Base-by-base conservation (phyloP, 2,113 vertebrate genomes). In the Egretta garzetta region DNA sequence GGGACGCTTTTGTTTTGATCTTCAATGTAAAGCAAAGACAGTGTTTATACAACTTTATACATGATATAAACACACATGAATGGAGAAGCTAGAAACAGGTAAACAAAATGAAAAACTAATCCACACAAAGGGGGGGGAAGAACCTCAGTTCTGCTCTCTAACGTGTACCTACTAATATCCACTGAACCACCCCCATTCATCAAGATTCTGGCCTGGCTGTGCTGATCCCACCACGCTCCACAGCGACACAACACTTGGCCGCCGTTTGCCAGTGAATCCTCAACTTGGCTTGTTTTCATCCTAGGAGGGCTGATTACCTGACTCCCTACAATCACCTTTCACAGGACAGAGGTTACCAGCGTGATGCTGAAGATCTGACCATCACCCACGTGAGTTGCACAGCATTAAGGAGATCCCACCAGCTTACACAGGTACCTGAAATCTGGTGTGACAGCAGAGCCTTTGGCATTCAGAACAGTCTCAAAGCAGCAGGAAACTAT, bases 281-380 rank as follows among this genome's bases (percentile, higher is more conserved):
- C 35, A 83, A 19, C 10, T 14, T 3, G 27, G n/a, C 3, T 93
- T 79, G 45, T 59, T 35, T 80, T 74, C 72, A 93, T 21, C 58
- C 77, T 56, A 39, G 43, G 49, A 66, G 82, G 37, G 68, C 20
- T 64, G 63, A 68, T 82, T 64, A 89, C 84, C 58, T 75, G 56
- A 92, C 95, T 96, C 64, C 83, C 73, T 68, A 66, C 77, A 76
- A 93, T 86, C 66, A 95, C 75, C 92, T 94, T 85, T 63, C 74
- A 22, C 9, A 50, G 68, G 67, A 67, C 93, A 67, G 56, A 58
- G 22, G 63, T n/a, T 75, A 66, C 35, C 39, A 33, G 45, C 14
- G 8, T 3, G 26, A 55, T 56, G 43, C 77, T 60, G 22, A 63
- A 87, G 43, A 81, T 30, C n/a, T 86, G 77, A 59, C 71, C 77